Evolutionary conservation across 2,113 vertebrate species (phyloP).

Genomic region (Nothoprocta pentlandii): DNA sequence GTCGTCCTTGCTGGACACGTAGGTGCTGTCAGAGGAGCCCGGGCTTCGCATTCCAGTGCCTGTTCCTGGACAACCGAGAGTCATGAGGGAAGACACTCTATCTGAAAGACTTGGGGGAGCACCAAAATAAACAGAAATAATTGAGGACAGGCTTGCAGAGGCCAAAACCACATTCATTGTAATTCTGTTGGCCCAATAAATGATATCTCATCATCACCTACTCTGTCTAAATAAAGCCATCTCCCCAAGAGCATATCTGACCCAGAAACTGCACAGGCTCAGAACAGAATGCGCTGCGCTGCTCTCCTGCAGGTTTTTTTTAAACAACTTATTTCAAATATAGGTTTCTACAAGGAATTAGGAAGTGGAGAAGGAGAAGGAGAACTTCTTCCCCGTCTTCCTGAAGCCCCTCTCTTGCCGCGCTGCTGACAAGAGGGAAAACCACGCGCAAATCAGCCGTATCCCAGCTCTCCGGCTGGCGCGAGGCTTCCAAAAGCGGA

Average conservation of each 20-base stretch:
- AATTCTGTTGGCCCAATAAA: conserved; percentile 27
- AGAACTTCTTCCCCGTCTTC: neutral
- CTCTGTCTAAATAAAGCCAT: conserved; percentile 41
- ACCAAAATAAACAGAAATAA: neutral
- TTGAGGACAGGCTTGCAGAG: neutral
- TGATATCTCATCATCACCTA: neutral
- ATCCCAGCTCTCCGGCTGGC: neutral
- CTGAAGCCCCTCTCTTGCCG: accelerated
- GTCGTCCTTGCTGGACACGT: conserved; percentile 3
- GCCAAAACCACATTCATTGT: neutral
- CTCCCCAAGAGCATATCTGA: neutral
- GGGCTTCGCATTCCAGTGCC: neutral
- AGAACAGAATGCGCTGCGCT: accelerated
- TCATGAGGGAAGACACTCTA: neutral
- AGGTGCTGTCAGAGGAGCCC: neutral
- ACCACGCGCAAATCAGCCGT: accelerated
- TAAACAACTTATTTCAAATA: accelerated
- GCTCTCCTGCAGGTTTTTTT: neutral
- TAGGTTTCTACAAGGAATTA: accelerated
- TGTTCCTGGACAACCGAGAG: conserved; percentile 33
- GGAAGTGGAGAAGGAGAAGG: too few relatives aligned
- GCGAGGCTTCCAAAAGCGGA: neutral
- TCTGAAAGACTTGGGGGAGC: conserved; percentile 15
- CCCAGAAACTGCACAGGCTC: neutral
- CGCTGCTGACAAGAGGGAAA: accelerated